Conservation (phyloP, 2,113 vertebrate genomes). For the Halichoeres trimaculatus region DNA sequence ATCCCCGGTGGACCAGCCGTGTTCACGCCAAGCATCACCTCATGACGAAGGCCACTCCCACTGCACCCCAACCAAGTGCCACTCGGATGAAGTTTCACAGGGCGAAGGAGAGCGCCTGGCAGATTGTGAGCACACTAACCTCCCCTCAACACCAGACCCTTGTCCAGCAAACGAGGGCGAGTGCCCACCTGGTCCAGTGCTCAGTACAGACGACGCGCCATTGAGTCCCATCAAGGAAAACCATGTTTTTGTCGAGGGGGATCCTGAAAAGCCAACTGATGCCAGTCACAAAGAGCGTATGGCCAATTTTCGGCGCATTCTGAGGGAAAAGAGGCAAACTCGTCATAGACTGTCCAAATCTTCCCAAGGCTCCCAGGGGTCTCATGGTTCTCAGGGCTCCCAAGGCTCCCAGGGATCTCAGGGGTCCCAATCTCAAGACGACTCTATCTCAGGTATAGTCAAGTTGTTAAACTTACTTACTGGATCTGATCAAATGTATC, state of each 20-base stretch:
- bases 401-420: conserved; percentile 86
- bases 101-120: conserved; percentile 43
- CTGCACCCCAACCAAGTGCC: conserved; percentile 48
- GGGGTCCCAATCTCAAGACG: conserved; percentile 85
- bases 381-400: conserved; percentile 85
- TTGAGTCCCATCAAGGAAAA: conserved; percentile 72
- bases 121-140: conserved; percentile 52
- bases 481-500: neutral
- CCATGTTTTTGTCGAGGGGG: conserved; percentile 28
- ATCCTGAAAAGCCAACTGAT: conserved; percentile 66
- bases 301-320: conserved; percentile 92
- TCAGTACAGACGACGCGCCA: conserved; percentile 35
- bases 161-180: conserved; percentile 26
- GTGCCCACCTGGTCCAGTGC: conserved; percentile 9
- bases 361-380: conserved; percentile 84
- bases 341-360: conserved; percentile 88
- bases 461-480: conserved; percentile 41
- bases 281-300: conserved; percentile 91
- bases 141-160: conserved; percentile 50
- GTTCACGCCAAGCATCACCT: conserved; percentile 47
- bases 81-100: conserved; percentile 47
- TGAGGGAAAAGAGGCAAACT: conserved; percentile 91
- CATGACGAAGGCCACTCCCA: conserved; percentile 40
- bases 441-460: conserved; percentile 87
- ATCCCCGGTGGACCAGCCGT: conserved; percentile 21